Base-by-base conservation (phyloP, 2,113 vertebrate genomes). In the Sakesphorus luctuosus region DNA sequence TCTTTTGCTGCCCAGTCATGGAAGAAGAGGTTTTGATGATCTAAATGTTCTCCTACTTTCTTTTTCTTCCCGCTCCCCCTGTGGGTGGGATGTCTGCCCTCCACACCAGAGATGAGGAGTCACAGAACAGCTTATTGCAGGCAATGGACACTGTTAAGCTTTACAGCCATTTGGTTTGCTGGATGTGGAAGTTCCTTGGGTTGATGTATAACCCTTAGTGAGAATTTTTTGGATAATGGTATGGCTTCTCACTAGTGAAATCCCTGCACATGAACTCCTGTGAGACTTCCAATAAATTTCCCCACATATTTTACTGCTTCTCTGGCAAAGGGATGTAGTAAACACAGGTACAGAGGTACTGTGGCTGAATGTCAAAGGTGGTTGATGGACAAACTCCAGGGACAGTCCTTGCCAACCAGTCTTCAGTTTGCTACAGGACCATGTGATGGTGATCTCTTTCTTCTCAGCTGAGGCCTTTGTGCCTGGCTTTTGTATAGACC, bases 331-430 rank as follows among this genome's bases (percentile, higher is more conserved):
- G 3, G 33, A 2, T 36, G 5, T 1, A 2, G 20, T 28, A 7
- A 56, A 24, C 1, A 6, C 20, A 33, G 67, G 24, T 44, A 80
- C 35, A 44, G 31, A 80, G 47, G 28, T 53, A 13, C 24, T 0
- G 0, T 1, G 10, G 36, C 5, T 59, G 63, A 23, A 67, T 14
- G 3, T 9, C 2, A 1, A 36, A 65, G 20, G 18, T 49, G 31
- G 11, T 7, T 5, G 7, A 18, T 23, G 8, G 35, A 43, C 23
- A 68, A 52, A 61, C 17, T 36, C 25, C 35, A 72, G 14, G 16
- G 2, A 76, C n/a, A n/a, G 6, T 58, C n/a, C 9, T 73, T 72
- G 38, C 63, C 53, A 58, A 44, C 6, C 18, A 29, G 43, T 9
- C 28, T 63, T 72, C 20, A 15, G 16, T 76, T 53, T 79, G 58